Percentiles rank a stretch among this genome's conserved stretches.
phyloP scores from a whole-genome alignment of 2,113 vertebrate species.

The Mus musculus region GRCm39 chr14:119585501-119586000 shows the following conservation, averaged over 20 bases:
- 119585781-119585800: no score
- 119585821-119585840: background rate
- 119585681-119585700: background rate
- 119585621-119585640: background rate
- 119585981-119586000: no score
- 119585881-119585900: no score
- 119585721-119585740: background rate
- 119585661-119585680: background rate
- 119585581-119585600: background rate
- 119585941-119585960: no score
- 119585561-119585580: background rate
- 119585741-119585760: background rate
- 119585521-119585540: background rate
- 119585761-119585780: background rate
- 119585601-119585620: background rate
- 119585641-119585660: conserved; percentile 12
- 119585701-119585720: background rate
- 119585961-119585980: no score
- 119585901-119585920: no score
- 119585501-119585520: background rate
- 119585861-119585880: no score
- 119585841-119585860: no score
- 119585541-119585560: background rate
- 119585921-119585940: no score
- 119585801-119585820: no score